phyloP scores from a whole-genome alignment of 2,113 vertebrate genomes.

The Tetraodon nigroviridis region DNA sequence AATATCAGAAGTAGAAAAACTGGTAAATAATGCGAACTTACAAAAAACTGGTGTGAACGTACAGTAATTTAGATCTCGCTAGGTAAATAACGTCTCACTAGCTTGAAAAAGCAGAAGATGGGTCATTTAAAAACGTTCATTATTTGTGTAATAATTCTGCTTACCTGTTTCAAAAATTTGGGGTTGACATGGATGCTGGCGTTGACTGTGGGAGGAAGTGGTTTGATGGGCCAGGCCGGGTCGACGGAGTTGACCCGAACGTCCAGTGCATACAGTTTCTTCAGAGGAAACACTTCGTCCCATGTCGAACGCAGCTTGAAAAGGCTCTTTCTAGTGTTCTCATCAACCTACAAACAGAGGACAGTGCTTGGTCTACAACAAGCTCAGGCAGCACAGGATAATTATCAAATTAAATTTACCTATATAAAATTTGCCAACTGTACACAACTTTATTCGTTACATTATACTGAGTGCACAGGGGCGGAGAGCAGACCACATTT shows the following conservation, averaged over 20 bases:
- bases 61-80: too few relatives aligned
- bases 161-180: constrained; percentile 97
- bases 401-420: neutral
- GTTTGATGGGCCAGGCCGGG: constrained; percentile 98
- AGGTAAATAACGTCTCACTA: too few relatives aligned
- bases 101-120: too few relatives aligned
- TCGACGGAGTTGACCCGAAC: constrained; percentile 92
- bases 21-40: too few relatives aligned
- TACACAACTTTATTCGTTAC: constrained; percentile 25
- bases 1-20: too few relatives aligned
- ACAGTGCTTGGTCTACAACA: constrained; percentile 76
- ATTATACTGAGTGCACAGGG: constrained; percentile 12
- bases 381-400: neutral
- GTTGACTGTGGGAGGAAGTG: constrained; percentile 90
- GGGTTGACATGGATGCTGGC: constrained; percentile 99
- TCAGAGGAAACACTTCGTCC: constrained; percentile 97
- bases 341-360: constrained; percentile 95
- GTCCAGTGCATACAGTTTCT: constrained; percentile 94
- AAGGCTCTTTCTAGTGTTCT: constrained; percentile 98
- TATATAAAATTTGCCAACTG: neutral
- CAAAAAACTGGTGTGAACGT: too few relatives aligned
- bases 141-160: constrained; percentile 46
- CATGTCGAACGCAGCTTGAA: constrained; percentile 98
- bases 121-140: too few relatives aligned
- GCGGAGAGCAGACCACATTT: constrained; percentile 33